phyloP scores from a whole-genome alignment of 2,888 invertebrate genomes.

The Andrena trimmerana region DNA sequence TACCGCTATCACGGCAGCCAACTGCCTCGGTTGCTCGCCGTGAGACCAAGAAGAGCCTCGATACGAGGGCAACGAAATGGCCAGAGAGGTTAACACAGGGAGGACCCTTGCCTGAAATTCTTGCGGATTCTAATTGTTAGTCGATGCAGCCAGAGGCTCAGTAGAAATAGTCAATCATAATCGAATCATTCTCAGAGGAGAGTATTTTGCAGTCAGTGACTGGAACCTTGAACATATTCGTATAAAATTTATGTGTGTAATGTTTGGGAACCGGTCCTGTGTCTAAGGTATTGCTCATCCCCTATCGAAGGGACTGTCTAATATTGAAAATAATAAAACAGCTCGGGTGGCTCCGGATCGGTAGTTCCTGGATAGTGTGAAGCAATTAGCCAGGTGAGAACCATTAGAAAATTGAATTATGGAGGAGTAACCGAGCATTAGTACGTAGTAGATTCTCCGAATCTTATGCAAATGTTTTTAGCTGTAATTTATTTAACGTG shows the following conservation, averaged over 20 bases:
- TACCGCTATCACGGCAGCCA: conserved; percentile 64
- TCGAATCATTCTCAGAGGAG: background rate
- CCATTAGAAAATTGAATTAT: background rate
- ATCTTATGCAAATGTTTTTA: background rate
- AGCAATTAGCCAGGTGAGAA: no score
- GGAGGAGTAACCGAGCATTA: background rate
- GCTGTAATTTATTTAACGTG: background rate
- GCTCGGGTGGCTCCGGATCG: background rate
- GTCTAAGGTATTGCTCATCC: no score
- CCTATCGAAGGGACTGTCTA: no score
- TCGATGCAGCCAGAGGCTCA: conserved; percentile 9
- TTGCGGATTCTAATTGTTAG: conserved; percentile 1
- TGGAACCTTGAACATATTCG: background rate
- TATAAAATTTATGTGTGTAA: background rate
- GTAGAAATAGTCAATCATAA: conserved; percentile 12
- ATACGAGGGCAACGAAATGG: conserved; percentile 25
- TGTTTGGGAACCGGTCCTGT: no score
- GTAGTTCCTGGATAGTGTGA: background rate
- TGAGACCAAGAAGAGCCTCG: conserved; percentile 38
- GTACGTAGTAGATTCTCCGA: background rate
- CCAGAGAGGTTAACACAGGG: background rate
- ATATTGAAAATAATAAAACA: no score
- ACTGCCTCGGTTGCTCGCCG: conserved; percentile 54
- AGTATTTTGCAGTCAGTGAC: background rate
- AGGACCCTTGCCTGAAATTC: background rate